Evolutionary conservation across 2,797 vertebrate genomes (phyloP).

Genomic region (Bradypus variegatus): DNA sequence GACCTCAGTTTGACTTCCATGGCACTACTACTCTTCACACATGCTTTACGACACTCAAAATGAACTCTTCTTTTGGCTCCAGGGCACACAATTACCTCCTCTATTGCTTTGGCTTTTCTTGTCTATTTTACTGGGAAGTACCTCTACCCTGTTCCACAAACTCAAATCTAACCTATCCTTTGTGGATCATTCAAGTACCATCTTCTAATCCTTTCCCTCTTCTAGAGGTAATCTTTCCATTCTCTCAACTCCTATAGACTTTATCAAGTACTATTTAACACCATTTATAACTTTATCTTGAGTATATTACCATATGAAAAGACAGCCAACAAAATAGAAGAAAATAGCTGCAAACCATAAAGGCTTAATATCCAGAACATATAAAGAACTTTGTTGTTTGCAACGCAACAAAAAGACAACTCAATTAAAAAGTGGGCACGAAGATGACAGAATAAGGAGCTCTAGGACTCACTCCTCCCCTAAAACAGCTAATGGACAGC

Average conservation of each 20-base stretch:
- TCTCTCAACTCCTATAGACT: neutral
- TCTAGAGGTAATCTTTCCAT: neutral
- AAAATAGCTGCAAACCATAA: too few species aligned
- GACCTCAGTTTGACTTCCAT: neutral
- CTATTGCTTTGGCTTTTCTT: neutral
- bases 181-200: neutral
- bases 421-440: too few species aligned
- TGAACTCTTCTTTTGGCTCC: neutral
- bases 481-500: too few species aligned
- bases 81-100: neutral
- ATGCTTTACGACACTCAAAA: neutral
- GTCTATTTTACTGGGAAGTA: neutral
- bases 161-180: slow-evolving; percentile 3
- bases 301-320: neutral
- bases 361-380: too few species aligned
- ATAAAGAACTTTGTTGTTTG: too few species aligned
- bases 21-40: neutral
- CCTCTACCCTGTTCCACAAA: slow-evolving; percentile 1
- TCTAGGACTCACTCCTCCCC: too few species aligned
- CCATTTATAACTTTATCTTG: slow-evolving; percentile 1
- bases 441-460: too few species aligned
- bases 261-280: neutral
- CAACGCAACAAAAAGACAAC: too few species aligned
- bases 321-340: too few species aligned
- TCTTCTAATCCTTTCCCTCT: slow-evolving; percentile 11